A percentile compares a stretch with the other conserved stretches of the same genome.
phyloP scores from a whole-genome alignment of 1,140 invertebrate genomes.

The Hylyphantes graminicola region DNA sequence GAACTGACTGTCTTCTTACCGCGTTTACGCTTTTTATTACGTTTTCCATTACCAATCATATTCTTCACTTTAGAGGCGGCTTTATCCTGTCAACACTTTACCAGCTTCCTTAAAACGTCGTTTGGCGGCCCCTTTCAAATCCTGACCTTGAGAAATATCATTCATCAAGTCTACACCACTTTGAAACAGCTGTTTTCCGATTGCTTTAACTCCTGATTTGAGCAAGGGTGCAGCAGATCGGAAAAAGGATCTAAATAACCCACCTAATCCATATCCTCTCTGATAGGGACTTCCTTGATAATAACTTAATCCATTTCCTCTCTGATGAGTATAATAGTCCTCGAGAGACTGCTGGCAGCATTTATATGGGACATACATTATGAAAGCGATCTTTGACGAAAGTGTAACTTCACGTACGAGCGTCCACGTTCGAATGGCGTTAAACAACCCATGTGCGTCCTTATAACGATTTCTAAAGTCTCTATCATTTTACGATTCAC shows the following conservation, averaged over 20 bases:
- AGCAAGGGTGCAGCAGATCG: constrained; percentile 11
- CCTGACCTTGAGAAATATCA: background rate
- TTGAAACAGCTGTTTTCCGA: constrained; percentile 14
- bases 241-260: constrained; percentile 3
- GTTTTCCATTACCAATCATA: background rate
- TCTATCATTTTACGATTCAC: constrained; percentile 6
- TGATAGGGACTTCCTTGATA: constrained; percentile 21
- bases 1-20: too few relatives aligned
- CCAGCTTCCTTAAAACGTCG: constrained; percentile 13
- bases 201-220: constrained; percentile 14
- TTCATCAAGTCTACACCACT: background rate
- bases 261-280: constrained; percentile 20
- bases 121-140: background rate
- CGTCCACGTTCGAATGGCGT: constrained; percentile 6
- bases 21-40: too few relatives aligned
- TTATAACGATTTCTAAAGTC: constrained; percentile 23
- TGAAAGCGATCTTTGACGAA: background rate
- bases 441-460: background rate
- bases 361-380: constrained; percentile 12
- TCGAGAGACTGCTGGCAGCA: constrained; percentile 1
- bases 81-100: constrained; percentile 12
- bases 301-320: constrained; percentile 9
- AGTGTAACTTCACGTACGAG: constrained; percentile 2
- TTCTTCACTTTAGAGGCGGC: background rate
- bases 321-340: constrained; percentile 25